Base-by-base conservation (phyloP, 2,888 invertebrate species). In the Diarsia rubi region DNA sequence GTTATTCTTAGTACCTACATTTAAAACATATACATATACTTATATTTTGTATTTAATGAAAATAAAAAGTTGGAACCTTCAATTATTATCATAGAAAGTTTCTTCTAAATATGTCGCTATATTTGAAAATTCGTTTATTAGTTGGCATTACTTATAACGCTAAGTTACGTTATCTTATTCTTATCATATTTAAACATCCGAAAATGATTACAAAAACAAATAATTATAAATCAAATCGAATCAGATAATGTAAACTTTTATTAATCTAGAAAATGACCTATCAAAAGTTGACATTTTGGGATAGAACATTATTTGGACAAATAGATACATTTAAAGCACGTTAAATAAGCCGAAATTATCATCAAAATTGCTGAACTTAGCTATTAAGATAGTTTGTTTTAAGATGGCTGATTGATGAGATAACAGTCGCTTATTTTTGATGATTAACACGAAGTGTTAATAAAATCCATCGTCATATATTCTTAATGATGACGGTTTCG, bases 261-360 rank as follows among this genome's bases (percentile, higher is more conserved):
- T 54, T 21, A 16, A 49, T 62, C n/a, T 63, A 24, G 14, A 65
- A 77, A 44, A 0, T 44, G 12, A 37, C 4, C 45, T 52, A 45
- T 1, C 14, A 4, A 47, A 14, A 57, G 3, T 9, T 62, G n/a
- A 1, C 59, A 67, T 64, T 68, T 31, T 12, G 21, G 16, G 24
- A 45, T n/a, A 11, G 27, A 24, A 57, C 24, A 42, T 67, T 63
- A 27, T n/a, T 44, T 54, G 11, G 42, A 57, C 44, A 54, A 24
- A 54, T 27, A 31, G 19, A 62, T 31, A 73, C 62, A 73, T 67
- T 47, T 73, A 68, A 68, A 80, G 19, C 44, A 64, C 45, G 8
- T 24, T 52, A 59, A 68, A 52, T 37, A 31, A 67, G 64, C 24
- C 14, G 2, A 52, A 68, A 65, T 65, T 37, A 44, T 74, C 47